A percentile compares a stretch with the other conserved stretches of the same genome.
Evolutionary conservation across 2,113 vertebrate genomes (phyloP).

Genomic region (Platycercus adscitus): DNA sequence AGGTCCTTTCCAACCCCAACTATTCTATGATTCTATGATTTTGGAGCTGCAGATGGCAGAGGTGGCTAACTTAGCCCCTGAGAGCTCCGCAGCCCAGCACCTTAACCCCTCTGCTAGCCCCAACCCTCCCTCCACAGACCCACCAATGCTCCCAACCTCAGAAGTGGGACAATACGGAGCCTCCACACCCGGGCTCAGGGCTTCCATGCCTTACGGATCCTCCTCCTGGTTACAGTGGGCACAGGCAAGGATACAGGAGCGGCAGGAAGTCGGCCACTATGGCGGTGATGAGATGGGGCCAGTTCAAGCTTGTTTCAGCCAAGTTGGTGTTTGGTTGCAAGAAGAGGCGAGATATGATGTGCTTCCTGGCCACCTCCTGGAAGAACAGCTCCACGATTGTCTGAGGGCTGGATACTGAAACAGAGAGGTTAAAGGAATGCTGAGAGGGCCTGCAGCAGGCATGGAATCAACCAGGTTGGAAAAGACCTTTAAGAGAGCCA

Average conservation of each 20-base stretch:
- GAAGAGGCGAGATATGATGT: slow-evolving; percentile 86
- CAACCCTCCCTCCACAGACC: neutral
- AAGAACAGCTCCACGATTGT: slow-evolving; percentile 95
- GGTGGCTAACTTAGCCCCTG: neutral
- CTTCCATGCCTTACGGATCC: neutral
- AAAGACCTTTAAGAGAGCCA: neutral
- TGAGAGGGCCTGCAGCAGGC: neutral
- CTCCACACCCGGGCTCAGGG: accelerated
- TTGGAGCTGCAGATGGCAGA: neutral
- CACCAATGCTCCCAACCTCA: neutral
- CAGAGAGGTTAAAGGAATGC: neutral
- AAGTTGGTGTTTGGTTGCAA: slow-evolving; percentile 74
- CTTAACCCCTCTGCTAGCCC: neutral
- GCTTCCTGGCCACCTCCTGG: slow-evolving; percentile 86
- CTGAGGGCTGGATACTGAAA: slow-evolving; percentile 82
- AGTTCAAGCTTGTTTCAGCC: slow-evolving; percentile 77
- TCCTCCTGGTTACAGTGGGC: neutral
- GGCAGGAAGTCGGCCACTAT: slow-evolving; percentile 85
- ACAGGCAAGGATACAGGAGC: slow-evolving; percentile 89
- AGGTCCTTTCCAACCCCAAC: too few relatives aligned
- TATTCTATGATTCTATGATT: neutral
- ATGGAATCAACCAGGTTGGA: neutral
- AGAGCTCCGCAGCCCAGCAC: neutral
- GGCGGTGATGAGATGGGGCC: slow-evolving; percentile 85
- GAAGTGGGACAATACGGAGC: accelerated